A percentile compares a stretch with the other conserved stretches of the same genome.
phyloP scores from a whole-genome alignment of 1,140 invertebrate genomes.

The Tetramorium simillimum region DNA sequence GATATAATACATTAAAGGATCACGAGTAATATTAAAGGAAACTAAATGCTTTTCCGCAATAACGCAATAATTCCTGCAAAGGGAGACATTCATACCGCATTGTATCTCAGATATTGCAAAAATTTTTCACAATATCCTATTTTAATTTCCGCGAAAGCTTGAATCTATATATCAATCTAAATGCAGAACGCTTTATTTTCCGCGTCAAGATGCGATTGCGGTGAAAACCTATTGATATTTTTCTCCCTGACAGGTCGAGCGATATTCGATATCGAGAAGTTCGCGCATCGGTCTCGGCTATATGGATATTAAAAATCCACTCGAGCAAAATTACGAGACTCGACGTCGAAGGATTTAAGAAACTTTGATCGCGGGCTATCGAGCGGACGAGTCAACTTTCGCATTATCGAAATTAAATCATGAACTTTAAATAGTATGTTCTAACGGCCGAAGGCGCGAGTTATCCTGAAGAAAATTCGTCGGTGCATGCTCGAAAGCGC shows the following conservation, averaged over 20 bases:
- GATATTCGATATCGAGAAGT: constrained; percentile 25
- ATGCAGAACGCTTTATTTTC: constrained; percentile 7
- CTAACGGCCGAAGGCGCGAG: constrained; percentile 15
- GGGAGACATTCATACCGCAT: neutral
- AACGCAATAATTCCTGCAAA: neutral
- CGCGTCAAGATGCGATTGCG: constrained; percentile 16
- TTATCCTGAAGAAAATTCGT: constrained; percentile 50
- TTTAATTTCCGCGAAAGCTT: constrained; percentile 34
- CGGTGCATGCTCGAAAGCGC: constrained; percentile 49
- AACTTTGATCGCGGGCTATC: constrained; percentile 47
- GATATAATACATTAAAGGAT: constrained; percentile 4
- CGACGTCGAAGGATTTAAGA: constrained; percentile 15
- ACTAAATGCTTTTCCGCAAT: constrained; percentile 21
- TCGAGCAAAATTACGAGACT: constrained; percentile 21
- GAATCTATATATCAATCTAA: constrained; percentile 19
- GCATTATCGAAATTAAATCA: constrained; percentile 65
- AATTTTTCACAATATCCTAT: constrained; percentile 36
- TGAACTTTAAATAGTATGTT: constrained; percentile 49
- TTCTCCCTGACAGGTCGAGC: constrained; percentile 17
- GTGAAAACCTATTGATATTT: constrained; percentile 16
- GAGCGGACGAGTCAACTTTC: constrained; percentile 54
- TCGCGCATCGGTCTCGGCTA: neutral
- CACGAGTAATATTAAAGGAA: constrained; percentile 3
- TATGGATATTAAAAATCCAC: constrained; percentile 36
- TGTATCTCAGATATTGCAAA: constrained; percentile 3